Percentiles rank a stretch among this genome's conserved stretches.
These are phyloP conservation scores for Eptesicus fuscus DNA, from an alignment of 2,113 vertebrate species.

Conservation along the genomic window DNA sequence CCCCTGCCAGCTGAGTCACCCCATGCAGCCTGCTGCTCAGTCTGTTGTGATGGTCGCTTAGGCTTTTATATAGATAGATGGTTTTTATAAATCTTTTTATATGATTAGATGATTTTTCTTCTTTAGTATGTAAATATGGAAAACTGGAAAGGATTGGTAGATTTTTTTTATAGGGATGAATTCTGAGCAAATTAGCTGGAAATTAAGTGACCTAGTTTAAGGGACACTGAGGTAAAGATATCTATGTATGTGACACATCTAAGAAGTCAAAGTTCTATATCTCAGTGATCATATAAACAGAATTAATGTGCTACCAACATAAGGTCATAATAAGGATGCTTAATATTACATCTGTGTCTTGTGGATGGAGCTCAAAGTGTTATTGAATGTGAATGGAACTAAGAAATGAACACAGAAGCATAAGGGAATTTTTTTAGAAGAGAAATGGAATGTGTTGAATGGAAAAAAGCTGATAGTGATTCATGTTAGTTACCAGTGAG, in stretches of 20 bases:
- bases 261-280: not conserved
- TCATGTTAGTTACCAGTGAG: not conserved
- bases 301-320: not conserved
- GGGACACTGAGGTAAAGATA: not conserved
- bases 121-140: no score
- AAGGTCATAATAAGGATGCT: not conserved
- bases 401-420: conserved; percentile 3
- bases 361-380: not conserved
- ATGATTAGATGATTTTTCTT: no score
- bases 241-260: not conserved
- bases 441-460: not conserved
- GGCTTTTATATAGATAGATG: no score
- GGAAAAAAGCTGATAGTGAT: not conserved
- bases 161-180: not conserved
- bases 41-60: no score
- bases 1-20: no score
- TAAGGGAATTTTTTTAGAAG: not conserved
- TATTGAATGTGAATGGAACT: not conserved
- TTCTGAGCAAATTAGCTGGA: not conserved
- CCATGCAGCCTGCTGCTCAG: no score
- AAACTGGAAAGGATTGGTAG: not conserved
- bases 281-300: not conserved
- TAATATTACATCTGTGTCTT: conserved; percentile 20
- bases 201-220: conserved; percentile 5
- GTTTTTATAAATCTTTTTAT: no score